Percentiles rank a stretch among this genome's conserved stretches.
Conservation (phyloP, 2,888 invertebrate genomes). For the Nomada flava region DNA sequence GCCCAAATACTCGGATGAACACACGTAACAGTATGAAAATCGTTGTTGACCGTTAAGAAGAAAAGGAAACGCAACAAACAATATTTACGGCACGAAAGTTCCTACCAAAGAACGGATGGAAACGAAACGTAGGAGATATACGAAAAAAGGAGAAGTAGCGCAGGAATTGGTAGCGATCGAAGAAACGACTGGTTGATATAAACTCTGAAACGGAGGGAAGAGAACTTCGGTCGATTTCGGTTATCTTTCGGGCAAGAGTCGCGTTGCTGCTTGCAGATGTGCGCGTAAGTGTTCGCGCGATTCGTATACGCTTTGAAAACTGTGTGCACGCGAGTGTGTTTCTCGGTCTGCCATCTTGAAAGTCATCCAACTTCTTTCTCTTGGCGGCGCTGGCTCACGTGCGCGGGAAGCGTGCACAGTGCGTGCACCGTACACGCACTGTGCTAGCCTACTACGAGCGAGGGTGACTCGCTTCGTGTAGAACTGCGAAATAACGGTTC, state of each 20-base stretch:
- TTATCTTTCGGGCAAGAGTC: neutral
- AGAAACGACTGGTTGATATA: conserved; percentile 17
- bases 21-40: conserved; percentile 6
- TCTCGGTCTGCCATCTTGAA: conserved; percentile 51
- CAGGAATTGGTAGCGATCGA: neutral
- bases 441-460: conserved; percentile 15
- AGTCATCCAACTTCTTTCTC: conserved; percentile 42
- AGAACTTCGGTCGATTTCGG: conserved; percentile 3
- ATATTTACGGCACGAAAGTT: conserved; percentile 20
- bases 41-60: neutral
- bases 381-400: conserved; percentile 47
- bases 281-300: conserved; percentile 7
- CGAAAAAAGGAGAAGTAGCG: conserved; percentile 9
- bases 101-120: conserved; percentile 39
- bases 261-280: conserved; percentile 7
- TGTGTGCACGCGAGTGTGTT: conserved; percentile 12
- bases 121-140: conserved; percentile 29
- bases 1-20: neutral
- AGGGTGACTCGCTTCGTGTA: neutral
- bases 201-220: conserved; percentile 4
- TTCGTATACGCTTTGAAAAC: conserved; percentile 4
- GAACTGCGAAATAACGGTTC: conserved; percentile 44
- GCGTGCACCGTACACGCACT: conserved; percentile 54
- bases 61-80: neutral
- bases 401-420: conserved; percentile 52